A percentile compares a stretch with the other conserved stretches of the same genome.
Evolutionary conservation across 2,888 invertebrate species (phyloP).

Genomic region (Deilephila elpenor): DNA sequence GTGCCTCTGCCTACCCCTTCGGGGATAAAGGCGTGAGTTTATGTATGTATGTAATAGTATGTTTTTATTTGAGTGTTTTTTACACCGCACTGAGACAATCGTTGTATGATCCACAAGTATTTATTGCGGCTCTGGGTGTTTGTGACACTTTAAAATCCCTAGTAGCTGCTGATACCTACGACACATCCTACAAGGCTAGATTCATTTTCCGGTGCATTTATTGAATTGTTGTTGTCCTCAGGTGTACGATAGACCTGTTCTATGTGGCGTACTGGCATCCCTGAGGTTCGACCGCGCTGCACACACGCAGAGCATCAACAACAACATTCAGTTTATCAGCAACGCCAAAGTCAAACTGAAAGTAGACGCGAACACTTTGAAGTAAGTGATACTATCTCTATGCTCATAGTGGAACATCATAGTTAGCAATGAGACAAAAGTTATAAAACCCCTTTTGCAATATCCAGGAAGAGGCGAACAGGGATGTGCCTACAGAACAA

Average conservation of each 20-base stretch:
- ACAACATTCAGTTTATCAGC: slow-evolving; percentile 85
- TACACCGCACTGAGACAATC: no score
- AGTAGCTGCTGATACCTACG: not conserved
- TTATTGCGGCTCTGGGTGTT: not conserved
- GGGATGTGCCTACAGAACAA: no score
- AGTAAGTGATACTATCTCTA: slow-evolving; percentile 58
- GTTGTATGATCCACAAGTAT: no score
- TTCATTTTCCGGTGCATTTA: not conserved
- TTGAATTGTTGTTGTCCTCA: slow-evolving; percentile 27
- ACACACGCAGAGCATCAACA: slow-evolving; percentile 81
- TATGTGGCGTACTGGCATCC: slow-evolving; percentile 31
- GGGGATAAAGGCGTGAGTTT: no score
- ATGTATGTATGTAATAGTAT: no score
- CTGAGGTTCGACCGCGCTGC: slow-evolving; percentile 51
- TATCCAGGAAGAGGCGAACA: no score
- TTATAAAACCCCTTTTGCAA: no score
- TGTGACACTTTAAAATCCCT: not conserved
- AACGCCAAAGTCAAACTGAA: slow-evolving; percentile 75
- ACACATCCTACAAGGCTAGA: not conserved
- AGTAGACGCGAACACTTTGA: slow-evolving; percentile 75
- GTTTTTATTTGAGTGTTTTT: no score
- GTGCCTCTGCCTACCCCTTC: no score
- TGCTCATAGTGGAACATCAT: no score
- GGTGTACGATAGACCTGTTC: slow-evolving; percentile 33
- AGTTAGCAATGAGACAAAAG: no score